Evolutionary conservation across 2,797 vertebrate genomes (phyloP).

Genomic region (Sciurus vulgaris): DNA sequence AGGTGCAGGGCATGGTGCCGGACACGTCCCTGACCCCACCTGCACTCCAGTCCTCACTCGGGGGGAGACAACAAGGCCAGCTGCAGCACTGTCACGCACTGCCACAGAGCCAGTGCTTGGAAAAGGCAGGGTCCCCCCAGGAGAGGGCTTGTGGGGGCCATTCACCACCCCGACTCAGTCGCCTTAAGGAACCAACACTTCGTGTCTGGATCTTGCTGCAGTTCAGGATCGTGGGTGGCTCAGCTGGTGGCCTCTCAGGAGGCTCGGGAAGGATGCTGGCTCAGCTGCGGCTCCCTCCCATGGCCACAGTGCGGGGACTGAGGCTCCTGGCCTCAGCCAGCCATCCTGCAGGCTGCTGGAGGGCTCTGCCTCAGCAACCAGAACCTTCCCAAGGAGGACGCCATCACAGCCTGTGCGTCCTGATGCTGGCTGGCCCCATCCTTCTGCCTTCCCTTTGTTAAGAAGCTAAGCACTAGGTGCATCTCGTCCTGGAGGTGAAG

Average conservation of each 20-base stretch:
- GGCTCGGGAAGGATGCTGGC: rapidly evolving
- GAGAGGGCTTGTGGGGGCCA: too few species aligned
- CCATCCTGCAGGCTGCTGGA: too few species aligned
- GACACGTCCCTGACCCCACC: rapidly evolving
- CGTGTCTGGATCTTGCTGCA: background rate
- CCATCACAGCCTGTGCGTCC: rapidly evolving
- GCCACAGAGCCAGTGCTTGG: too few species aligned
- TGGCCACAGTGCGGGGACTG: background rate
- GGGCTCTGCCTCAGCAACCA: background rate
- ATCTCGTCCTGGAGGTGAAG: rapidly evolving
- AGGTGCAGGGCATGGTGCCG: rapidly evolving
- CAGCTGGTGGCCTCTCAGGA: background rate
- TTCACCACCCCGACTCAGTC: rapidly evolving
- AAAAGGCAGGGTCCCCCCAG: too few species aligned
- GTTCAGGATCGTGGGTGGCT: background rate
- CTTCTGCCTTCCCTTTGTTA: background rate
- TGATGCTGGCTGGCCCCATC: background rate
- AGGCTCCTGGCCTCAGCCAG: rapidly evolving
- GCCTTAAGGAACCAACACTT: background rate
- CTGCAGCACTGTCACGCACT: background rate
- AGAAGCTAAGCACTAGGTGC: background rate
- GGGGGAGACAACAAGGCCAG: background rate
- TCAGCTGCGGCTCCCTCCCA: background rate
- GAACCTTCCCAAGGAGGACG: background rate
- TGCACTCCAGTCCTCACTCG: background rate